Evolutionary conservation across 2,888 invertebrate genomes (phyloP), one percentile per base, ranked within the genome.

Genomic region (Hydrotaea diabolus): DNA sequence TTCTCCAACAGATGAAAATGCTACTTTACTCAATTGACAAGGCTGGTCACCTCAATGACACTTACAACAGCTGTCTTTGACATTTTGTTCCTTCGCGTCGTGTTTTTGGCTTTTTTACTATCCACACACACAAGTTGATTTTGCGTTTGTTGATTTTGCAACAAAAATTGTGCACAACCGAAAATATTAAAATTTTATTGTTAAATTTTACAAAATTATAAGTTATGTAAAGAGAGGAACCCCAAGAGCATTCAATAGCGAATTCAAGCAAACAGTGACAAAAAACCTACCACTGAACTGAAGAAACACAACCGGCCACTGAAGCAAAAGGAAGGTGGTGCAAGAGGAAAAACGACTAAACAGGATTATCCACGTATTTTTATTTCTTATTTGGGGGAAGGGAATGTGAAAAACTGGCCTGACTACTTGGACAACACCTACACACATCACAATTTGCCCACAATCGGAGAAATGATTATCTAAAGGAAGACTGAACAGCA

Each of bases 151-250:
- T n/a, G n/a, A n/a, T n/a, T n/a, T n/a, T n/a, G n/a, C n/a, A n/a
- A n/a, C n/a, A n/a, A n/a, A n/a, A n/a, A n/a, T n/a, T n/a, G n/a
- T n/a, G n/a, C n/a, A 23, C 21, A 26, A 21, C 19, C 0, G 13
- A 66, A n/a, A n/a, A n/a, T n/a, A 66, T 8, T 36, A 39, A 13
- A 43, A 69, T 46, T 69, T 43, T 19, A 66, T 3, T 23, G 15
- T 69, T 15, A 69, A 23, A n/a, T 69, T 43, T 69, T 43, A n/a
- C n/a, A n/a, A n/a, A n/a, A n/a, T 46, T 23, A 4, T 19, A 11
- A 53, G 62, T 72, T 82, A 72, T 79, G 64, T 77, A 74, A 80
- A 80, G 53, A n/a, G n/a, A n/a, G n/a, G n/a, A n/a, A n/a, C n/a
- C n/a, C n/a, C n/a, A n/a, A n/a, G n/a, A n/a, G n/a, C n/a, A n/a